A percentile compares a stretch with the other conserved stretches of the same genome.
Conservation (phyloP, 2,797 vertebrate species). For the Sciurus carolinensis region DNA sequence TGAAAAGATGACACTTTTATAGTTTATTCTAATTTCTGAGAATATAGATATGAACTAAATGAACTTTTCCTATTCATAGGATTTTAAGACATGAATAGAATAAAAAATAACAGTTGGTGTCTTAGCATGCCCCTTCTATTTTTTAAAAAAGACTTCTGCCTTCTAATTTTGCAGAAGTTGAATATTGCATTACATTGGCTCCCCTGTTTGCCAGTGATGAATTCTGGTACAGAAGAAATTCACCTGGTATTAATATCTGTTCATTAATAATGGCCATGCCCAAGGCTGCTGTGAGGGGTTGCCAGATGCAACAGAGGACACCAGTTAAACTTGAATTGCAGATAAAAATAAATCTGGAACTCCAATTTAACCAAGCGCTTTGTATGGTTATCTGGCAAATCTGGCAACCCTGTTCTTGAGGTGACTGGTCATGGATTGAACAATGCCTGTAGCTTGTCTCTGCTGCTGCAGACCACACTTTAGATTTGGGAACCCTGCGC, state of each 20-base stretch:
- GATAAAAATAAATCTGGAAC: background rate
- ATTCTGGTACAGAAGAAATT: constrained; percentile 5
- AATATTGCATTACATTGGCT: background rate
- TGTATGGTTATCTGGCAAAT: background rate
- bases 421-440: background rate
- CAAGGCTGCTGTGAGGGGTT: background rate
- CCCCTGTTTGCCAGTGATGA: background rate
- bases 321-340: background rate
- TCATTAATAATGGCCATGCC: background rate
- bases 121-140: background rate
- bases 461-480: background rate
- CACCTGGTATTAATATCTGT: background rate
- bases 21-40: background rate
- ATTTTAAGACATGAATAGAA: background rate
- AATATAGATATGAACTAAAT: background rate
- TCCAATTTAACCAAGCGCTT: background rate
- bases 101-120: background rate
- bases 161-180: constrained; percentile 21
- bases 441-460: background rate
- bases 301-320: background rate
- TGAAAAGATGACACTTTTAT: background rate
- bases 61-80: background rate
- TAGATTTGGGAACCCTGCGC: background rate
- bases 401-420: background rate
- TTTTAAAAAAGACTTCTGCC: background rate